Conservation (phyloP, 2,797 vertebrate genomes). For the Notamacropus eugenii region DNA sequence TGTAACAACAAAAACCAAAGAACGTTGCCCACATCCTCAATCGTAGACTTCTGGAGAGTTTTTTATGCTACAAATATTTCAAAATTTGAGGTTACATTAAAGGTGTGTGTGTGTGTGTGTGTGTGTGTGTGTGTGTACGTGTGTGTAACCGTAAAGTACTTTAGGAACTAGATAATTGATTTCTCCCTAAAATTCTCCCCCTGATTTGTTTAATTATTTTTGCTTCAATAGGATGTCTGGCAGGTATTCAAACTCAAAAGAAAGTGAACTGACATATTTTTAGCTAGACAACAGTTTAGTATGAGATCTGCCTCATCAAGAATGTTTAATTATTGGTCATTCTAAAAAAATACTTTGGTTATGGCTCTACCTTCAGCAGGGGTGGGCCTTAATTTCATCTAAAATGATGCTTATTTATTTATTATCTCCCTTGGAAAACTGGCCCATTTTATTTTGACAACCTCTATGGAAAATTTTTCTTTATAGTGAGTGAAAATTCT, state of each 20-base stretch:
- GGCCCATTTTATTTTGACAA: neutral
- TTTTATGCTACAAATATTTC: slow-evolving; percentile 21
- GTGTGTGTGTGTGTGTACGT: neutral
- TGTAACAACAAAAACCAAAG: slow-evolving; percentile 9
- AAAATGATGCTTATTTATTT: neutral
- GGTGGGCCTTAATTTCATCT: neutral
- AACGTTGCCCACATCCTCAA: slow-evolving; percentile 17
- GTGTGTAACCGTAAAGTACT: neutral
- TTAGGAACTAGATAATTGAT: neutral
- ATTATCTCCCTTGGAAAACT: neutral
- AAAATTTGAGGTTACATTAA: slow-evolving; percentile 13
- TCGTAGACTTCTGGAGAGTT: neutral
- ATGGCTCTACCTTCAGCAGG: neutral
- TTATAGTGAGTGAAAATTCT: neutral
- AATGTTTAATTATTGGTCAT: neutral
- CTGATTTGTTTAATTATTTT: slow-evolving; percentile 24
- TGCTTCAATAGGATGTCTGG: slow-evolving; percentile 10
- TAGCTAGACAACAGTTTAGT: neutral
- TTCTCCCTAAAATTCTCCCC: neutral
- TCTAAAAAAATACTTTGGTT: neutral
- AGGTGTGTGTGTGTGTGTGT: slow-evolving; percentile 3
- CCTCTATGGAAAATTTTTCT: neutral
- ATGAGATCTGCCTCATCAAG: neutral
- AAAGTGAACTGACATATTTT: slow-evolving; percentile 35
- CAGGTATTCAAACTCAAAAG: slow-evolving; percentile 22